Base-by-base conservation (phyloP, 2,797 vertebrate species). In the Malurus splendens region DNA sequence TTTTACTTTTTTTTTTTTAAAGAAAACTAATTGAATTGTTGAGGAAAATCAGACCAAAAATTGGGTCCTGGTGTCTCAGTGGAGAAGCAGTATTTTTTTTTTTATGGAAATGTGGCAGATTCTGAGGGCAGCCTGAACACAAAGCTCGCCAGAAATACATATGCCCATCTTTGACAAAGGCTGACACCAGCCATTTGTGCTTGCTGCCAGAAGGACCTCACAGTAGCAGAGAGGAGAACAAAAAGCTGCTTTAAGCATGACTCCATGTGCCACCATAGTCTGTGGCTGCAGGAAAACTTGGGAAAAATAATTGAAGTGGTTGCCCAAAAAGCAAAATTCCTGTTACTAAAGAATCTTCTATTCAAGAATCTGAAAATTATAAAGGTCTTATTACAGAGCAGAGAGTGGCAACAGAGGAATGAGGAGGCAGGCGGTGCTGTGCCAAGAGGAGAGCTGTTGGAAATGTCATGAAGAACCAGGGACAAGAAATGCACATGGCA, bases 261-360 rank as follows among this genome's bases (percentile, higher is more conserved):
- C 18, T 64, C 57, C 54, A 13, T 8, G 7, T 82, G 57, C 42
- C 64, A 42, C 45, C 18, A 5, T 14, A 68, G 38, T 10, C 65
- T 55, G 42, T 54, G 75, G 57, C 57, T 87, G 33, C 71, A 76
- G 67, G 38, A 91, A 82, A 55, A 54, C 51, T 44, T 44, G 18
- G 45, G 66, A 16, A 84, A 79, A 62, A 32, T 20, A 81, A 54
- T 5, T 22, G 33, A 70, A 73, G 18, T 3, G 0, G 20, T 78
- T 80, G 17, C 28, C 20, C 0, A 0, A 54, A 47, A 88, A n/a
- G 0, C 1, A 28, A 25, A 59, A 6, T 65, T 87, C 47, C 28
- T 67, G 39, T 44, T 85, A 18, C 38, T 67, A 23, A 80, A 57
- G 44, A 44, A 24, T 62, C 18, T 44, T 66, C 23, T 83, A 4